phyloP scores from a whole-genome alignment of 1,140 invertebrate species.

The Lucilia sericata region DNA sequence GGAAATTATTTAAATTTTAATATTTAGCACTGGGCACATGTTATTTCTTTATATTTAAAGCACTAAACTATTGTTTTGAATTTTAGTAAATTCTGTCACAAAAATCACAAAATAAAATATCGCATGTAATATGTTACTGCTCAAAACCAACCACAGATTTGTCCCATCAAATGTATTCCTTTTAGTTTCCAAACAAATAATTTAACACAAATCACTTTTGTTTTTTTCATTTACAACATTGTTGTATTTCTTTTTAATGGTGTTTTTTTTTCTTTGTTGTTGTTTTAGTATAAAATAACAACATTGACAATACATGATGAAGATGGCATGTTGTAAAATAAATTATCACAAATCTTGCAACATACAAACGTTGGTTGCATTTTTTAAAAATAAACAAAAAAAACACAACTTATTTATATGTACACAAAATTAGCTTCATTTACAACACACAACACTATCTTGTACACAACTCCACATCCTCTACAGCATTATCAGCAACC shows the following conservation, averaged over 20 bases:
- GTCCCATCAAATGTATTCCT: no score
- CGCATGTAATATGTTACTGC: no score
- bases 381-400: slow-evolving; percentile 11
- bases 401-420: neutral
- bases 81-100: no score
- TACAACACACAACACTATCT: neutral
- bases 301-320: neutral
- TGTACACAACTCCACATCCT: slow-evolving; percentile 12
- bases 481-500: neutral
- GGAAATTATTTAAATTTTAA: no score
- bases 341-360: slow-evolving; percentile 4
- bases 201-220: slow-evolving; percentile 21
- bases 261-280: neutral
- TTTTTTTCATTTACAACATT: slow-evolving; percentile 36
- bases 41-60: no score
- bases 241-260: slow-evolving; percentile 26
- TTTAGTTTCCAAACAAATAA: neutral
- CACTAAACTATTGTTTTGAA: no score
- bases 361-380: neutral
- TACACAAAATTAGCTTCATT: neutral
- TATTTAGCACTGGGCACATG: no score
- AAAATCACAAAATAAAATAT: no score
- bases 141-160: no score
- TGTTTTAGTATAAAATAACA: slow-evolving; percentile 28
- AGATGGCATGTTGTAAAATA: neutral